Percentiles rank a stretch among this genome's conserved stretches.
phyloP scores from a whole-genome alignment of 2,113 vertebrate species.

The Gymnorhina tibicen region DNA sequence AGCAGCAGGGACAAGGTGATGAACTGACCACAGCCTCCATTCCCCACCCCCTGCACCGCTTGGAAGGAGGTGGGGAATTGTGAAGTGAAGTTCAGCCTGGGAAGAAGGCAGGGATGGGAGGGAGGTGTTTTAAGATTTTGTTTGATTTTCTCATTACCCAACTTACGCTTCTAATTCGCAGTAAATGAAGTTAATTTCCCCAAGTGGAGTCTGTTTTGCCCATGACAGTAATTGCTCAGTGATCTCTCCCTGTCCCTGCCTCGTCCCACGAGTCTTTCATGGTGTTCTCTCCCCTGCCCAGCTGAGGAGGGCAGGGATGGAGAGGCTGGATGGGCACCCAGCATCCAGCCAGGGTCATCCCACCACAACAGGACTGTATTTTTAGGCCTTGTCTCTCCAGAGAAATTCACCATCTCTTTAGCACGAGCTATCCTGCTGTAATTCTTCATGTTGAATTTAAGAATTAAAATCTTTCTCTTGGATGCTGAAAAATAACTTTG shows the following conservation, averaged over 20 bases:
- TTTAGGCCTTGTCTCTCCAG: neutral
- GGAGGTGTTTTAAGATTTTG: neutral
- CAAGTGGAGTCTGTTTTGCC: neutral
- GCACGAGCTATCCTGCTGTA: neutral
- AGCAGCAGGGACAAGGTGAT: neutral
- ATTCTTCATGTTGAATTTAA: neutral
- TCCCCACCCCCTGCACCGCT: accelerated
- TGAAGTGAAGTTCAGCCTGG: neutral
- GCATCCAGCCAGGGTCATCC: neutral
- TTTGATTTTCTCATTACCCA: neutral
- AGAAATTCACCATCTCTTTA: neutral
- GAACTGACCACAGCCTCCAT: neutral
- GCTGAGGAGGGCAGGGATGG: neutral
- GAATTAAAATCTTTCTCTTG: neutral
- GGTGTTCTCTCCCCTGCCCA: neutral
- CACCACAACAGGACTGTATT: neutral
- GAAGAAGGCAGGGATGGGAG: neutral
- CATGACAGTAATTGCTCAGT: neutral
- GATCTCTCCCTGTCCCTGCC: neutral
- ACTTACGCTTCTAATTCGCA: neutral
- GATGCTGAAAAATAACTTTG: neutral
- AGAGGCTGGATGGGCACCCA: neutral
- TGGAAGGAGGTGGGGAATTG: neutral
- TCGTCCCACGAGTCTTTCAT: accelerated
- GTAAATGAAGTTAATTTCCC: neutral